Percentiles rank a stretch among this genome's conserved stretches.
Evolutionary conservation across 2,888 invertebrate genomes (phyloP).

Genomic region (Megastigmus dorsalis): DNA sequence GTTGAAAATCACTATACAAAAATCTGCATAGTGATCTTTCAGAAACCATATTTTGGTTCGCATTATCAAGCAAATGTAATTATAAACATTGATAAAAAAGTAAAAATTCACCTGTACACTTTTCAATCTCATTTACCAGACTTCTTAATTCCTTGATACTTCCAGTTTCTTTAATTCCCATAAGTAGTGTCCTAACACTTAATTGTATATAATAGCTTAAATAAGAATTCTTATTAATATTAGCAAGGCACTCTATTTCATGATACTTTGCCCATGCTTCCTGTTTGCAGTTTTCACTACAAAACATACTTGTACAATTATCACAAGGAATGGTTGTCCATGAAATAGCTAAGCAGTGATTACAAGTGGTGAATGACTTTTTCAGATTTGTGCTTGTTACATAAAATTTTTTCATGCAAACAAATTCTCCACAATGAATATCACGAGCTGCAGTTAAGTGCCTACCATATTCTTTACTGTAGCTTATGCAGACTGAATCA

Average conservation of each 20-base stretch:
- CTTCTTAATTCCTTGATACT: slow-evolving; percentile 71
- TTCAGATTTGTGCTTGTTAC: slow-evolving; percentile 77
- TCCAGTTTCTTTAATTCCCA: slow-evolving; percentile 72
- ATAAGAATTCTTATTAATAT: not conserved
- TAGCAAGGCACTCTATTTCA: slow-evolving; percentile 81
- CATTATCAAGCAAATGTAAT: no score
- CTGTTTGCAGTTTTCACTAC: slow-evolving; percentile 79
- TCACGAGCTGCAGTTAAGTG: slow-evolving; percentile 80
- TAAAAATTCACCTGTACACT: slow-evolving; percentile 61
- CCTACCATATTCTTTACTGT: slow-evolving; percentile 9
- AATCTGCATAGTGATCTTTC: no score
- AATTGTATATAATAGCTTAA: not conserved
- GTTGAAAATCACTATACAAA: no score
- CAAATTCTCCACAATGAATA: slow-evolving; percentile 83
- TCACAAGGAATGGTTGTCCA: slow-evolving; percentile 80
- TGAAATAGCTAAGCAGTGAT: slow-evolving; percentile 79
- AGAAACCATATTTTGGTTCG: no score
- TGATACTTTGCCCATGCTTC: slow-evolving; percentile 83
- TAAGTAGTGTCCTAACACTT: slow-evolving; percentile 79
- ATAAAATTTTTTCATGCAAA: slow-evolving; percentile 86
- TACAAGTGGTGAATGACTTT: slow-evolving; percentile 79
- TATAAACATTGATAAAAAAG: no score
- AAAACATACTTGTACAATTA: slow-evolving; percentile 80
- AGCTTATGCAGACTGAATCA: not conserved
- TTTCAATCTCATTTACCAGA: slow-evolving; percentile 67